phyloP scores from a whole-genome alignment of 2,797 vertebrate genomes.

The Botia kubotai region DNA sequence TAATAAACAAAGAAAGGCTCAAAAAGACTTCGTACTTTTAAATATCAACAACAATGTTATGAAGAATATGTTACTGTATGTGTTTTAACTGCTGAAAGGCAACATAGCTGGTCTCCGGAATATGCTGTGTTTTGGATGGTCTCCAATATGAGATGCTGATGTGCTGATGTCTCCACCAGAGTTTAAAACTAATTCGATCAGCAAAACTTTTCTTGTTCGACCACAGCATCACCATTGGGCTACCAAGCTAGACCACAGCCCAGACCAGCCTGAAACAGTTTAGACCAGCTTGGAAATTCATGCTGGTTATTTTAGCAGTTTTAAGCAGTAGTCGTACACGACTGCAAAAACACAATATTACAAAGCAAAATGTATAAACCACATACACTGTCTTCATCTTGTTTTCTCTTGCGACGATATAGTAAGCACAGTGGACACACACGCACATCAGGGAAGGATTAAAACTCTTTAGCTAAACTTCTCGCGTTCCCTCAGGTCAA shows the following conservation, averaged over 20 bases:
- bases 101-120: too few species aligned
- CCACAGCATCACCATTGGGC: too few species aligned
- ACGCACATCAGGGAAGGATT: slow-evolving; percentile 47
- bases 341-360: background rate
- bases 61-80: background rate
- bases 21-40: background rate
- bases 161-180: too few species aligned
- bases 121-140: too few species aligned
- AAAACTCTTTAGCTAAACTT: slow-evolving; percentile 24
- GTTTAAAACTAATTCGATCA: too few species aligned
- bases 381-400: background rate
- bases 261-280: too few species aligned
- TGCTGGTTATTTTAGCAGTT: background rate
- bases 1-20: background rate
- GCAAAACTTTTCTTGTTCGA: too few species aligned
- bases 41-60: background rate
- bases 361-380: background rate
- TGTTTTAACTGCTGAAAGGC: background rate
- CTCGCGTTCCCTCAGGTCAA: slow-evolving; percentile 43
- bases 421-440: slow-evolving; percentile 2
- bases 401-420: background rate
- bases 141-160: background rate
- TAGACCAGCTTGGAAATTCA: too few species aligned
- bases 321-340: background rate
- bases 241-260: too few species aligned